Evolutionary conservation across 2,888 invertebrate genomes (phyloP).

Genomic region (Drosophila pseudotakahashii): DNA sequence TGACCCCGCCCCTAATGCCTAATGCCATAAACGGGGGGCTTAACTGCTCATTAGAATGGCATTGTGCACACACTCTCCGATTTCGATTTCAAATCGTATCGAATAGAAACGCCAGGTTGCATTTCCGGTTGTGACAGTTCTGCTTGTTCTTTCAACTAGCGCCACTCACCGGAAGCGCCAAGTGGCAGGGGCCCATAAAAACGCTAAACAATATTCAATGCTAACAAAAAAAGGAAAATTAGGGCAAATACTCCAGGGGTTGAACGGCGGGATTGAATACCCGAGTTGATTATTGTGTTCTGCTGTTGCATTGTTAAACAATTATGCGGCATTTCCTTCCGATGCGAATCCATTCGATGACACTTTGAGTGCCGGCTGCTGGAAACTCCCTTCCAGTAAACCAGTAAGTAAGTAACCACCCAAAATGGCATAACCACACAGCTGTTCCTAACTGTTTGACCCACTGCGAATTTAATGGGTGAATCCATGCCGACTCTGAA

Average conservation of each 20-base stretch:
- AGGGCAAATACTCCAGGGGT: slow-evolving; percentile 44
- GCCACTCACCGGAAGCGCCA: slow-evolving; percentile 67
- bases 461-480: slow-evolving; percentile 55
- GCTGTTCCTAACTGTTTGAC: slow-evolving; percentile 62
- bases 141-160: slow-evolving; percentile 38
- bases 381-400: slow-evolving; percentile 43
- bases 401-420: background rate
- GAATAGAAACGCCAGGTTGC: slow-evolving; percentile 73
- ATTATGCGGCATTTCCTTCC: slow-evolving; percentile 55
- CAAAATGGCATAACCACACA: slow-evolving; percentile 39
- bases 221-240: slow-evolving; percentile 29
- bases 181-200: slow-evolving; percentile 32
- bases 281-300: slow-evolving; percentile 32
- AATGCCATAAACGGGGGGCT: slow-evolving; percentile 64
- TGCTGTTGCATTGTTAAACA: slow-evolving; percentile 43
- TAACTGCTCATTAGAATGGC: slow-evolving; percentile 71
- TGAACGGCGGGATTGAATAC: slow-evolving; percentile 10
- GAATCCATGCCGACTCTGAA: slow-evolving; percentile 37
- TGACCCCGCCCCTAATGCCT: slow-evolving; percentile 29
- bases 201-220: slow-evolving; percentile 50
- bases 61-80: slow-evolving; percentile 45
- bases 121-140: slow-evolving; percentile 75
- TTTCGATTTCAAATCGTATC: slow-evolving; percentile 52
- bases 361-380: slow-evolving; percentile 64
- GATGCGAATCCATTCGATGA: slow-evolving; percentile 64